Conservation (phyloP, 2,888 invertebrate genomes). For the Harmothoe impar region DNA sequence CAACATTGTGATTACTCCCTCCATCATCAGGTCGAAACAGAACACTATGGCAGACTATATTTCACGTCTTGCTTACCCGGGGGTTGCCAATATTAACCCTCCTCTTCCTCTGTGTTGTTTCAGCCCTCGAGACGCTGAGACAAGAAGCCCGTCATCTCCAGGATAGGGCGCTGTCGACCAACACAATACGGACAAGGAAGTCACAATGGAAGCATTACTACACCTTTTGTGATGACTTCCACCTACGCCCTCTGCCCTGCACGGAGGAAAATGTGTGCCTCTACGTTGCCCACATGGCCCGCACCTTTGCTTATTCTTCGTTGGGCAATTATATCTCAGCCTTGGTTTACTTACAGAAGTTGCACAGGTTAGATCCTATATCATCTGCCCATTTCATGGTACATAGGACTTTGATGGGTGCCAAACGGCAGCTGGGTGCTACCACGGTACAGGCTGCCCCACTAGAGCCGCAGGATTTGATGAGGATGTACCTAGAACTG, state of each 20-base stretch:
- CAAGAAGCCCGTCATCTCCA: background rate
- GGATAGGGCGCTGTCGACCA: background rate
- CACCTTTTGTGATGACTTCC: background rate
- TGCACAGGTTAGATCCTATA: background rate
- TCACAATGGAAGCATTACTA: background rate
- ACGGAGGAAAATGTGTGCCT: background rate
- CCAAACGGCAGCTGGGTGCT: background rate
- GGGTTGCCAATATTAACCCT: background rate
- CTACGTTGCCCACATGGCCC: background rate
- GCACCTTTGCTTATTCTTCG: background rate
- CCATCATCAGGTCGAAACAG: background rate
- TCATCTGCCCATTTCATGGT: background rate
- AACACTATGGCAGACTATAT: too few species aligned
- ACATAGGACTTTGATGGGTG: background rate
- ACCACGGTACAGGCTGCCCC: background rate
- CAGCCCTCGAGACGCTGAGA: background rate
- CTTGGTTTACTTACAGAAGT: background rate
- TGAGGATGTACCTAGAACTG: background rate
- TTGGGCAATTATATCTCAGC: background rate
- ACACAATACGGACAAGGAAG: background rate
- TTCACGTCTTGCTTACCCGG: background rate
- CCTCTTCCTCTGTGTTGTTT: background rate
- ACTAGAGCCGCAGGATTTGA: background rate
- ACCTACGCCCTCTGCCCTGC: background rate
- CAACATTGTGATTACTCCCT: background rate